Conservation (phyloP, 2,113 vertebrate genomes). For the Tragulus kanchil region DNA sequence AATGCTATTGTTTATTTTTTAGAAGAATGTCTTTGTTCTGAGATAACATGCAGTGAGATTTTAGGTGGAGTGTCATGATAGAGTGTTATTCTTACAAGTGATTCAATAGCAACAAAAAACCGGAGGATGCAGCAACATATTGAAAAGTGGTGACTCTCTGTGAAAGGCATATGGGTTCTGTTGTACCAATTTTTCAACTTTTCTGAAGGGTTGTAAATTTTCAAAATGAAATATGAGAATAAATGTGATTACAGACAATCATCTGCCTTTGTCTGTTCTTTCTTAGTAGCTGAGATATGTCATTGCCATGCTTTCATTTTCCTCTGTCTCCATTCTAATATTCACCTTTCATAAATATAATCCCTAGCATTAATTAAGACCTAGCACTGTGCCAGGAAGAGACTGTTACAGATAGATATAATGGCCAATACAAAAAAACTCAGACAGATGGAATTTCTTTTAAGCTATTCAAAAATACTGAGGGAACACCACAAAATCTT, state of each 20-base stretch:
- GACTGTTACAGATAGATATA: conserved; percentile 41
- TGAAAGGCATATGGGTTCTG: neutral
- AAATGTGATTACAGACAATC: conserved; percentile 3
- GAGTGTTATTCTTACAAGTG: neutral
- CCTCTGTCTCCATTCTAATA: conserved; percentile 48
- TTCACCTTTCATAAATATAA: neutral
- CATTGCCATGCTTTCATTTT: conserved; percentile 24
- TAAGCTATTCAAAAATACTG: conserved; percentile 46
- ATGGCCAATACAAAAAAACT: neutral
- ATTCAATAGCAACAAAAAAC: neutral
- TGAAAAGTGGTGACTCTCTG: neutral
- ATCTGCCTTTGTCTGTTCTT: neutral
- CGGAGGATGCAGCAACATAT: neutral
- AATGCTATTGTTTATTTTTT: neutral
- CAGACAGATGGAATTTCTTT: conserved; percentile 60
- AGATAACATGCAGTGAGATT: neutral
- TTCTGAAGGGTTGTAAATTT: conserved; percentile 26
- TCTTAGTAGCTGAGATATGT: neutral
- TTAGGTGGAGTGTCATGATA: neutral
- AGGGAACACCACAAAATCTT: conserved; percentile 61
- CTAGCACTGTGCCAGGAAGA: neutral
- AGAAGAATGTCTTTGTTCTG: neutral
- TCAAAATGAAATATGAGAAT: conserved; percentile 18
- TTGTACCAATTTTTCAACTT: conserved; percentile 12
- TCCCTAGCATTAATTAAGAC: neutral